These are phyloP conservation scores for Vandiemenella viatica DNA, from an alignment of 2,888 invertebrate species.

Conservation along the genomic window DNA sequence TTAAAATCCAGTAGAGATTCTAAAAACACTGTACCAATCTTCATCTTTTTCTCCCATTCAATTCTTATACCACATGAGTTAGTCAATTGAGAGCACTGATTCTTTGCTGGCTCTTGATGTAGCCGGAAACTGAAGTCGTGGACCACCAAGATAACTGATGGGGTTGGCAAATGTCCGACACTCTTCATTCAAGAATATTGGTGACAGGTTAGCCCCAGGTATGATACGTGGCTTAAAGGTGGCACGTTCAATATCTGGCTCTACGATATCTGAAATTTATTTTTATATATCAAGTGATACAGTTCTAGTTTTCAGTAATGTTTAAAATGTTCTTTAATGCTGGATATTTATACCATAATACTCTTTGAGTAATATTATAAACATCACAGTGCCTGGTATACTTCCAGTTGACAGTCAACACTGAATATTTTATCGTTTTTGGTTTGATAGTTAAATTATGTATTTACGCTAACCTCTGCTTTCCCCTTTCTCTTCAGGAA, in stretches of 20 bases:
- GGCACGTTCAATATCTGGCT: background rate
- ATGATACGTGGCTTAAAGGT: background rate
- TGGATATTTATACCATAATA: too few species aligned
- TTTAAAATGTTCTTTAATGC: too few species aligned
- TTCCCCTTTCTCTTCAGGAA: slow-evolving; percentile 10
- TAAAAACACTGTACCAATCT: too few species aligned
- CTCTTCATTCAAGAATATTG: slow-evolving; percentile 38
- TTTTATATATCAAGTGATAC: background rate
- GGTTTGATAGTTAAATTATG: too few species aligned
- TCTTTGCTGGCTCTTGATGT: slow-evolving; percentile 44
- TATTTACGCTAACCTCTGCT: slow-evolving; percentile 12
- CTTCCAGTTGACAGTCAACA: too few species aligned
- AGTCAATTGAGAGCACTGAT: slow-evolving; percentile 52
- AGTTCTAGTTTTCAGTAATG: too few species aligned
- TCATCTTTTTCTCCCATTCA: too few species aligned
- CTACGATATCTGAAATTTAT: slow-evolving; percentile 4
- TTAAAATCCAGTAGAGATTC: too few species aligned
- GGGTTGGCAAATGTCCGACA: slow-evolving; percentile 46
- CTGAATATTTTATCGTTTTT: too few species aligned
- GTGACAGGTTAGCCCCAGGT: slow-evolving; percentile 22
- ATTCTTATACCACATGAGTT: too few species aligned
- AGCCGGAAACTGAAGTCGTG: slow-evolving; percentile 31
- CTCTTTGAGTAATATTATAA: too few species aligned
- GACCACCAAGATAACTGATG: slow-evolving; percentile 53
- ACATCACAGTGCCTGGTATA: too few species aligned